Percentiles rank a stretch among this genome's conserved stretches.
phyloP scores from a whole-genome alignment of 2,797 vertebrate genomes.

The Alectoris magna region DNA sequence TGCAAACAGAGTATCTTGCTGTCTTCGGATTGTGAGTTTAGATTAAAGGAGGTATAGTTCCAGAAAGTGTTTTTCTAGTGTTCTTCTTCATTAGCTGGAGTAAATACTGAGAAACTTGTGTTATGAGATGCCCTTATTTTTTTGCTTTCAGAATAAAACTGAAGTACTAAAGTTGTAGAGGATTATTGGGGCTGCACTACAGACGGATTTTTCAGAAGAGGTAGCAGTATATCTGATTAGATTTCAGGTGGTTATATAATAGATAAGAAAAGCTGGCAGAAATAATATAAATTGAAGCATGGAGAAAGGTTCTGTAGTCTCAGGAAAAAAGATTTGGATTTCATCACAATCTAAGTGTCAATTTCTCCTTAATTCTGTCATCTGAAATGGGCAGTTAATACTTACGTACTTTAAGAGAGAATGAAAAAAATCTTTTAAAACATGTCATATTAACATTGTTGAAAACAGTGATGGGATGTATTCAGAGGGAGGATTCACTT shows the following conservation, averaged over 20 bases:
- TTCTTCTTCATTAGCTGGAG: background rate
- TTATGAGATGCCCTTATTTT: background rate
- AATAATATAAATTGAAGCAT: constrained; percentile 31
- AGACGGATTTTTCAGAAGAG: background rate
- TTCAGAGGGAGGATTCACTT: background rate
- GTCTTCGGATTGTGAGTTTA: background rate
- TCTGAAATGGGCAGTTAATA: background rate
- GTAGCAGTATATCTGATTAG: constrained; percentile 22
- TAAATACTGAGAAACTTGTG: background rate
- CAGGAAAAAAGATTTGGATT: constrained; percentile 13
- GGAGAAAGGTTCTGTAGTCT: constrained; percentile 28
- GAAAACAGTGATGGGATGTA: background rate
- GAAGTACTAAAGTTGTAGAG: background rate
- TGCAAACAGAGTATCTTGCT: background rate
- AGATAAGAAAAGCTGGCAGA: constrained; percentile 27
- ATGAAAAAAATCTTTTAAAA: background rate
- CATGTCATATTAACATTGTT: background rate
- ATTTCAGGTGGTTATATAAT: constrained; percentile 37
- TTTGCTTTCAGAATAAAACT: background rate
- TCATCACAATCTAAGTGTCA: constrained; percentile 21
- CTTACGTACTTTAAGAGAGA: background rate
- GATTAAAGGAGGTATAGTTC: background rate
- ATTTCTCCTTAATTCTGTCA: constrained; percentile 8
- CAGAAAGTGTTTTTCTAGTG: background rate
- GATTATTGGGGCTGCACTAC: background rate